A percentile compares a stretch with the other conserved stretches of the same genome.
Conservation (phyloP, 2,888 invertebrate genomes). For the Melangyna quadrimaculata region DNA sequence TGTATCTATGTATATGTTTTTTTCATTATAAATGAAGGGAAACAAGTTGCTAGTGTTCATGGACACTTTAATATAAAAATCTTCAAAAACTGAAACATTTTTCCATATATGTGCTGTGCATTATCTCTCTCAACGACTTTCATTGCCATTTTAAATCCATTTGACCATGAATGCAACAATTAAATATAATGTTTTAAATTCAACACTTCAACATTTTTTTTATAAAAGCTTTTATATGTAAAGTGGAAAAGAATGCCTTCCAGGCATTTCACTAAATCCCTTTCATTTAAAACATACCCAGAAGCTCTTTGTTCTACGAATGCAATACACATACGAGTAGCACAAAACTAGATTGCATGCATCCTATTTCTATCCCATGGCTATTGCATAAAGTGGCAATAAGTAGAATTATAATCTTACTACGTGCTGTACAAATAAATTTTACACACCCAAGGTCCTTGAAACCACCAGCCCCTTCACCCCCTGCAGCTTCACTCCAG, state of each 20-base stretch:
- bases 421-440: constrained; percentile 34
- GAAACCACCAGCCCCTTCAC: no score
- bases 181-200: neutral
- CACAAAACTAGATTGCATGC: constrained; percentile 50
- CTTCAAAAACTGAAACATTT: neutral
- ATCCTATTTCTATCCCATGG: constrained; percentile 23
- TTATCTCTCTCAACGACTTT: neutral
- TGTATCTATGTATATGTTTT: no score
- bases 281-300: constrained; percentile 33
- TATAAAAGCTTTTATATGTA: neutral
- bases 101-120: no score
- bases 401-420: constrained; percentile 38
- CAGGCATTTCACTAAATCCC: constrained; percentile 8
- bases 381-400: constrained; percentile 51
- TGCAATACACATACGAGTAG: constrained; percentile 24
- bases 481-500: neutral
- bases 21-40: no score
- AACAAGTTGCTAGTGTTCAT: no score
- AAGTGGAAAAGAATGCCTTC: neutral
- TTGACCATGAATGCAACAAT: constrained; percentile 20
- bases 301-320: neutral
- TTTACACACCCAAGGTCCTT: constrained; percentile 38
- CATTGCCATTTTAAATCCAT: constrained; percentile 1
- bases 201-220: neutral
- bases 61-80: neutral